Base-by-base conservation (phyloP, 2,888 invertebrate genomes). In the Ormyrus pomaceus region DNA sequence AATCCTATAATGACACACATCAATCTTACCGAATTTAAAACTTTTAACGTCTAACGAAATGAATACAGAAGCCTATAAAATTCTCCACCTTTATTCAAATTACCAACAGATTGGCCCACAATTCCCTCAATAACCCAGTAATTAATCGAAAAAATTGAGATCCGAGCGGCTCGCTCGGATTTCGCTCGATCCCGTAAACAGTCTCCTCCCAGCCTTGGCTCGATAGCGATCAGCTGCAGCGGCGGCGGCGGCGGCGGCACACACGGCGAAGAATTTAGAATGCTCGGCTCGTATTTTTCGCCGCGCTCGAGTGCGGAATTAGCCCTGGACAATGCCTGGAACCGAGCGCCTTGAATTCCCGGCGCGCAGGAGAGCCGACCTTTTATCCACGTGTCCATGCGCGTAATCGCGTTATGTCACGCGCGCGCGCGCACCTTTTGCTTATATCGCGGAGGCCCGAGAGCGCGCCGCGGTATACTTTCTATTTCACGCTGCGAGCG, bases 401-500 rank as follows among this genome's bases (percentile, higher is more conserved):
- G 79, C 70, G 75, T 79, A 79, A 79, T 79, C 74, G 69, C 74
- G 59, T 79, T 79, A 79, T 79, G 79, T 79, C 79, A 79, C 61
- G 61, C 72, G 58, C 50, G 11, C 50, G 11, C 53, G 53, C 46
- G 34, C 56, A 62, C 45, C 56, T 59, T 46, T 48, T 19, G 19
- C 48, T 59, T 59, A 34, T 6, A 10, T 61, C 7, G 10, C 19
- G 19, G 50, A 19, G 19, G 6, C 34, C 9, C 48, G 61, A 19
- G 19, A 19, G 19, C 19, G 19, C 19, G 19, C 1, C n/a, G 51
- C 55, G 19, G 50, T n/a, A 48, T 77, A 81, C 81, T 81, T 81
- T 81, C 81, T 77, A 81, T 81, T 81, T 81, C 81, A 69, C 80
- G 74, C 77, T 77, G 61, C 61, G n/a, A 19, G 8, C 0, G 7